These are phyloP conservation scores for Argyra leucocephala DNA, from an alignment of 2,888 invertebrate genomes.

Conservation along the genomic window DNA sequence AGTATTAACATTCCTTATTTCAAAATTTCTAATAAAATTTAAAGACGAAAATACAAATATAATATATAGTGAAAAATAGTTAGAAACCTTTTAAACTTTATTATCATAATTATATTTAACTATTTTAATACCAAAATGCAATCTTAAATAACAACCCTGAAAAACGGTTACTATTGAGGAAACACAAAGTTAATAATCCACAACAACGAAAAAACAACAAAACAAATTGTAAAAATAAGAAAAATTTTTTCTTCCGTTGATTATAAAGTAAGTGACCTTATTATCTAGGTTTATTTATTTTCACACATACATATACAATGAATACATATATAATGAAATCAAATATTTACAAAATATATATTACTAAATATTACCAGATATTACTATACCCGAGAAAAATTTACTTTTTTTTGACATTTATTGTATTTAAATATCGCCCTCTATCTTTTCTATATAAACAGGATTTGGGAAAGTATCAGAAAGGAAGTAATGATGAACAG, in stretches of 20 bases:
- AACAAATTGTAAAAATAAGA: background rate
- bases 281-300: background rate
- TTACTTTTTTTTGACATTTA: background rate
- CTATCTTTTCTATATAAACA: background rate
- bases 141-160: too few relatives aligned
- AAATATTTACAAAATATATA: too few relatives aligned
- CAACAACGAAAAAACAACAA: background rate
- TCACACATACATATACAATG: background rate
- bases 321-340: background rate
- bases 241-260: background rate
- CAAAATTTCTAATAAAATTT: too few relatives aligned
- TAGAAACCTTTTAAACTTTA: too few relatives aligned
- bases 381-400: background rate
- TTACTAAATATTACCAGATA: background rate
- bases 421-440: background rate
- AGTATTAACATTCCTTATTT: too few relatives aligned
- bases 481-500: background rate
- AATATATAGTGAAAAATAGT: too few relatives aligned
- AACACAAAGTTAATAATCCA: background rate
- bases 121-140: too few relatives aligned
- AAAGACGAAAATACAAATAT: too few relatives aligned
- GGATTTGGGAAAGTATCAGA: background rate
- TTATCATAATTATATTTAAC: too few relatives aligned
- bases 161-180: background rate
- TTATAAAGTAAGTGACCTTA: background rate